A percentile compares a stretch with the other conserved stretches of the same genome.
Evolutionary conservation across 2,113 vertebrate genomes (phyloP).

Genomic region (Trichomycterus rosablanca): DNA sequence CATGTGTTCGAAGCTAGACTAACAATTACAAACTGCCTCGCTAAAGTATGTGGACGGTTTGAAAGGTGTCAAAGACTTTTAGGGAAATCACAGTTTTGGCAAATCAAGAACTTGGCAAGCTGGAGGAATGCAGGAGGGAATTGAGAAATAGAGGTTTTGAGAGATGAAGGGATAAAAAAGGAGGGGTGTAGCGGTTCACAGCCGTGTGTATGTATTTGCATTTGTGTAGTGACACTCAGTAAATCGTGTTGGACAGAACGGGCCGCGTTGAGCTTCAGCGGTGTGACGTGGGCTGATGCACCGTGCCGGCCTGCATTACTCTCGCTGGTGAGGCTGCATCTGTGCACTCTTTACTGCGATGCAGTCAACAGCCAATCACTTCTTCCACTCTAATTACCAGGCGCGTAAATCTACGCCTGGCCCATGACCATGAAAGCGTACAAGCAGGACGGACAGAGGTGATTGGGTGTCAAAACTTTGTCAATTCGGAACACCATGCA

Average conservation of each 20-base stretch:
- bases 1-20: not conserved
- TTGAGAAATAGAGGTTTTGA: conserved; percentile 14
- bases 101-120: not conserved
- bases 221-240: conserved; percentile 70
- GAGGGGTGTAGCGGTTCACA: conserved; percentile 24
- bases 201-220: conserved; percentile 11
- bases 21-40: not conserved
- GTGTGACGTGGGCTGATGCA: conserved; percentile 81
- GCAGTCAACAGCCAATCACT: conserved; percentile 87
- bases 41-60: not conserved
- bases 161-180: conserved; percentile 18
- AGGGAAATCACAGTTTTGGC: not conserved
- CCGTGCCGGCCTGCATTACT: conserved; percentile 78
- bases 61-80: not conserved
- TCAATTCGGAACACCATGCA: too few relatives aligned
- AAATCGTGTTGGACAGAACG: conserved; percentile 81
- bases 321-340: conserved; percentile 79
- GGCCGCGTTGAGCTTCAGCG: conserved; percentile 76
- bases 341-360: conserved; percentile 82
- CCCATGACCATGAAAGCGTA: conserved; percentile 49
- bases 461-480: conserved; percentile 27
- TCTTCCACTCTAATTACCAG: conserved; percentile 95
- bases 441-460: not conserved
- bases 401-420: conserved; percentile 75
- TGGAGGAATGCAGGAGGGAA: conserved; percentile 9